Evolutionary conservation across 2,888 invertebrate species (phyloP), one percentile per base, ranked within the genome.

Genomic region (Ephialtes manifestator): DNA sequence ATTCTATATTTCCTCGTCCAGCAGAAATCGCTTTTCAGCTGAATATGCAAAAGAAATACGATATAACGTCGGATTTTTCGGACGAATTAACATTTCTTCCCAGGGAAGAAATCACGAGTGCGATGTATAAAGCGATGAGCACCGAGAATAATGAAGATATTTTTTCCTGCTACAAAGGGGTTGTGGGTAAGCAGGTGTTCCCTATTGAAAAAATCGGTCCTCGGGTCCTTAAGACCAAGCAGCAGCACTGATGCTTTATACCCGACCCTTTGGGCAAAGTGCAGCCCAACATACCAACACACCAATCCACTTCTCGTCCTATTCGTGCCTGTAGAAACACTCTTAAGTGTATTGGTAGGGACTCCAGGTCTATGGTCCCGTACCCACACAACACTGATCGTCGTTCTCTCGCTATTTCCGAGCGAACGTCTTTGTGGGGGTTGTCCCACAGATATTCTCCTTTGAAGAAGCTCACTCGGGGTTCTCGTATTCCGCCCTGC

Each of bases 381-480:
- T 28, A 71, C 76, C 55, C 77, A 51, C 53, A 18, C 46, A 28
- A 24, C 58, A 18, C 46, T 20, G 58, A 51, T 53, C 43, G 74
- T 67, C 67, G 67, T 67, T 60, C 55, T 67, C 80, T 79, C 81
- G 85, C 85, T 87, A 87, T 87, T 87, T 87, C 82, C 85, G 85
- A 87, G 74, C 78, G 84, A 87, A 81, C 77, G 82, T 81, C 89
- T 88, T 87, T 88, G 88, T 88, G 91, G 88, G 89, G 88, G 89
- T 86, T 88, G 88, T 86, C 85, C 76, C 71, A 85, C 83, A 86
- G 86, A 88, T 85, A 88, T 88, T 86, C 83, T 86, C 83, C 86
- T 87, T 89, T 86, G 85, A 84, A 87, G 85, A 85, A 87, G 86
- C 88, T 87, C 77, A 81, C 86, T 82, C 78, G 78, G 68, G 83